Base-by-base conservation (phyloP, 2,113 vertebrate species). In the Chinchilla lanigera region DNA sequence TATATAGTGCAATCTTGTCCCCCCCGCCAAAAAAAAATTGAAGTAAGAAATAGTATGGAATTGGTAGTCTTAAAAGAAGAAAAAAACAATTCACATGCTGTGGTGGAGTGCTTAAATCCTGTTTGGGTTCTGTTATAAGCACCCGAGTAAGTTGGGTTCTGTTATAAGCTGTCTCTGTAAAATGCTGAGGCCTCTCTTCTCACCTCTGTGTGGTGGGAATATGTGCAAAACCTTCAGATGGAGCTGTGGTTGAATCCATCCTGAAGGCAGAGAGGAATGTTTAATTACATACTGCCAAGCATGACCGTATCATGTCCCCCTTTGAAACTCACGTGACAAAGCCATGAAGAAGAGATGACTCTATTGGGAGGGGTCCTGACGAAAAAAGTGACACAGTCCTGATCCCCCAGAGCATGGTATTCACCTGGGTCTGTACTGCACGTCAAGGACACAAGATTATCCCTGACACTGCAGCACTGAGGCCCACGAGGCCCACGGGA, bases 131-230 rank as follows among this genome's bases (percentile, higher is more conserved):
- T n/a, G n/a, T 35, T 12, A 22, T 30, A 35, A 24, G 1, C 33
- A 11, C 20, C 35, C 20, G 54, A 33, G 41, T 73, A 50, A 56
- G 7, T 0, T 63, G 58, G 71, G 61, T 47, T 96, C 30, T 41
- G 19, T 56, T n/a, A 90, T 26, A 84, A 50, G 77, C 60, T 73
- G 10, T 47, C 75, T 56, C 14, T 24, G 16, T 89, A 67, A 92
- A 81, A 83, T 82, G 61, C 10, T 30, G 73, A 61, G 19, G 50
- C 20, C 78, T 94, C 67, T 61, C 38, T 47, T 86, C 91, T 96
- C 44, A 30, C 10, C 41, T 22, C 65, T 30, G 60, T 69, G 69
- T 22, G 17, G 0, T 58, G 41, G 67, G 26, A 86, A 9, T 22
- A 35, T 67, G 61, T 65, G 58, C 50, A 58, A 0, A 2, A 2